Conservation (phyloP, 2,797 vertebrate genomes). For the Propithecus perrieri region DNA sequence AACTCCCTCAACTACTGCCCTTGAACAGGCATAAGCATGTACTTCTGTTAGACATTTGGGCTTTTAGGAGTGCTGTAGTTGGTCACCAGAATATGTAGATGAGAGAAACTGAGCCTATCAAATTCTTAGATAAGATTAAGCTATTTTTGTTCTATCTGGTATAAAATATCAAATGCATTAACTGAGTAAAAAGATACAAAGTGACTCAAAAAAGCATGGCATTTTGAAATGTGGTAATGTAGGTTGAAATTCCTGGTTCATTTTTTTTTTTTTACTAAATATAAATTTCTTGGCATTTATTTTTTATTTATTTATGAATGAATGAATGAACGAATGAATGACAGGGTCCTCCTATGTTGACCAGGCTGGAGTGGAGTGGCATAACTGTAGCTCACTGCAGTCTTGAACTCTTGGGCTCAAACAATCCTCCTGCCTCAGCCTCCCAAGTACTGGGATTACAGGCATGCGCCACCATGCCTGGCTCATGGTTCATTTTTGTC, state of each 20-base stretch:
- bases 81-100: not conserved
- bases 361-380: no score
- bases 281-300: no score
- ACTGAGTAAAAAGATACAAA: constrained; percentile 45
- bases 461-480: no score
- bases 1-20: not conserved
- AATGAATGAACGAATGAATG: no score
- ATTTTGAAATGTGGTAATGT: constrained; percentile 16
- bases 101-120: constrained; percentile 44
- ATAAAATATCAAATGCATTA: constrained; percentile 29
- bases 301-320: no score
- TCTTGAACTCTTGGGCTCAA: no score
- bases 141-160: constrained; percentile 42
- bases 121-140: constrained; percentile 51
- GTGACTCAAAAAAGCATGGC: not conserved
- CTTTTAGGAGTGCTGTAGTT: not conserved
- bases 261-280: not conserved
- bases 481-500: constrained; percentile 20
- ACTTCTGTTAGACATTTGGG: constrained; percentile 24
- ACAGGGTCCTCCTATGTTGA: no score
- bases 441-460: no score
- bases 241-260: constrained; percentile 18
- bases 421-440: no score
- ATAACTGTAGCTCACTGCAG: no score
- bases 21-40: not conserved